Evolutionary conservation across 2,888 invertebrate species (phyloP), one percentile per base, ranked within the genome.

Genomic region (Trachelus iudaicus): DNA sequence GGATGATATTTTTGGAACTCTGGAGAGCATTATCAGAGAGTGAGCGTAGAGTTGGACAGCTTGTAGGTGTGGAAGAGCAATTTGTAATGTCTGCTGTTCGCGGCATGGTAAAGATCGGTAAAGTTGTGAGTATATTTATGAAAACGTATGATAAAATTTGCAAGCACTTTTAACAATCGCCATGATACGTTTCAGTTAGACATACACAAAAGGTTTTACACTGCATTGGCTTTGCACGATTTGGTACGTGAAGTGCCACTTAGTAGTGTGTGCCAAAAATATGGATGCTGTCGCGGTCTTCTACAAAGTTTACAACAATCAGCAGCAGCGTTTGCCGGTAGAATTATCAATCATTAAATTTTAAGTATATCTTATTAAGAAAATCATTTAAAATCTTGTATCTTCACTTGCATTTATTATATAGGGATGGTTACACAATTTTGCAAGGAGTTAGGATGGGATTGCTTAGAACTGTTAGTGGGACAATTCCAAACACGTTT

Each of bases 341-440:
- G 80, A 71, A 31, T 71, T 9, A 31, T 83, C 81, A 83, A 34
- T 13, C 35, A 76, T 40, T 76, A 76, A 75, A 75, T 73, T 75
- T 78, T n/a, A 15, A 75, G 12, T 69, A 75, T 79, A 76, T 71
- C 69, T 37, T 31, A 37, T 80, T 80, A 75, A 30, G 3, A 33
- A 4, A 23, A 69, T 76, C 23, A 35, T 31, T 73, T 34, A 73
- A 56, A 79, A 31, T 15, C 75, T 75, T 69, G 73, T 30, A 75
- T 69, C 77, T 69, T 76, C 3, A 56, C 23, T 56, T 9, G 15
- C 9, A 56, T 56, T 23, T 23, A 71, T 73, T 34, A 80, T 87
- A 84, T 84, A 96, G 98, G 98, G 78, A 99, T 99, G 96, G 97
- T 99, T 1, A 98, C 98, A 4, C 95, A 97, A n/a, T 99, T 99